Base-by-base conservation (phyloP, 2,797 vertebrate species). In the Tapirus indicus region DNA sequence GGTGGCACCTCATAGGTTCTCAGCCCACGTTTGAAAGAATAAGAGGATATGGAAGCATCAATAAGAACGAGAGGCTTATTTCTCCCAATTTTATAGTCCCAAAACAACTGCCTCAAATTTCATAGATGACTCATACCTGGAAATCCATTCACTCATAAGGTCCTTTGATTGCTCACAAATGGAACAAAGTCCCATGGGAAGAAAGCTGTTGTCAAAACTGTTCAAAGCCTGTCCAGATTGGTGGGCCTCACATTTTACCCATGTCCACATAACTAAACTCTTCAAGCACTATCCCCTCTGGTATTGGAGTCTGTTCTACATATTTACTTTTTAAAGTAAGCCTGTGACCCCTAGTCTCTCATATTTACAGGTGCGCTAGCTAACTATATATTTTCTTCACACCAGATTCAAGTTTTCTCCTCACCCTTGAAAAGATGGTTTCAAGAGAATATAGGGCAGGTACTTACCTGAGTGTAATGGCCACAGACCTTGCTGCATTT, bases 381-480 rank as follows among this genome's bases (percentile, higher is more conserved):
- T 58, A 68, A 72, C 18, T 71, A 23, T 52, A 1, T 23, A 83
- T 74, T 94, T 87, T 78, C 25, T 93, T 52, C 91, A 78, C n/a
- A 49, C 11, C 7, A n/a, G 29, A n/a, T 83, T 87, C 20, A 20
- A 89, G 49, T 84, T 80, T 85, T 84, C 29, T 95, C 11, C 32
- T 89, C 14, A 54, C 5, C 6, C 29, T 68, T 90, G 27, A 69
- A 86, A 71, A 71, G 17, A 49, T 3, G 2, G 27, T 68, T 94
- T 85, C 44, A n/a, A 54, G 58, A 82, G 17, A 84, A n/a, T 35
- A 10, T 4, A 79, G 5, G 18, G 54, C 27, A 60, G 72, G 79
- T 38, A 6, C 97, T 72, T 98, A 98, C 99, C 99, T 99, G 99
- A 0, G 99, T 99, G 74, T 99, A 99, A 98, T 99, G 99, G 58